Base-by-base conservation (phyloP, 2,888 invertebrate species). In the Drosophila recens region DNA sequence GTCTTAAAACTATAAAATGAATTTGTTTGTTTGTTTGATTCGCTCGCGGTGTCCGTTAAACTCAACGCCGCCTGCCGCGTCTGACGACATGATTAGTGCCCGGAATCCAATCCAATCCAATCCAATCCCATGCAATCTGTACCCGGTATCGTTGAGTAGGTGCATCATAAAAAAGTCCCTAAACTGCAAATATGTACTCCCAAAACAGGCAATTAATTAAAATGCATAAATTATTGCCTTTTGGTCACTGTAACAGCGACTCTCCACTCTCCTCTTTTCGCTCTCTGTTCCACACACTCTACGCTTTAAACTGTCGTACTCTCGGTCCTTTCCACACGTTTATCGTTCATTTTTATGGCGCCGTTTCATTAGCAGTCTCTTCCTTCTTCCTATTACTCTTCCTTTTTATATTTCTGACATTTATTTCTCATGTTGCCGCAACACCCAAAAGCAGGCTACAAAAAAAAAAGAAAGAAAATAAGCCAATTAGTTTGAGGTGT, bases 201-300 rank as follows among this genome's bases (percentile, higher is more conserved):
- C 27, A 2, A 38, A 62, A 62, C 67, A 30, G 72, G 63, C 72
- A 81, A 87, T 81, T 87, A 84, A 82, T 87, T 75, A 87, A 83
- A 87, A 80, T 73, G 65, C 71, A 78, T 80, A 84, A 80, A 75
- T 79, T 80, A 82, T 87, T 54, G 63, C 48, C 52, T 23, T 45
- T 15, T 46, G 48, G 8, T 53, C 27, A 46, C 33, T 57, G 23
- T 42, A 20, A n/a, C 17, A 30, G 42, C 13, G 27, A 23, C 9
- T 23, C 38, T 27, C 3, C n/a, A 45, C 27, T 52, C 6, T 20
- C 23, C 38, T 11, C n/a, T 23, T 13, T 5, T 0, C 33, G n/a
- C n/a, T n/a, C n/a, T n/a, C n/a, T n/a, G n/a, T 5, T 23, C 23
- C 17, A 9, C 42, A 34, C 34, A 8, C 40, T 52, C 58, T 48